These are phyloP conservation scores for Leuciscus idus DNA, from an alignment of 2,113 vertebrate species.

Conservation along the genomic window DNA sequence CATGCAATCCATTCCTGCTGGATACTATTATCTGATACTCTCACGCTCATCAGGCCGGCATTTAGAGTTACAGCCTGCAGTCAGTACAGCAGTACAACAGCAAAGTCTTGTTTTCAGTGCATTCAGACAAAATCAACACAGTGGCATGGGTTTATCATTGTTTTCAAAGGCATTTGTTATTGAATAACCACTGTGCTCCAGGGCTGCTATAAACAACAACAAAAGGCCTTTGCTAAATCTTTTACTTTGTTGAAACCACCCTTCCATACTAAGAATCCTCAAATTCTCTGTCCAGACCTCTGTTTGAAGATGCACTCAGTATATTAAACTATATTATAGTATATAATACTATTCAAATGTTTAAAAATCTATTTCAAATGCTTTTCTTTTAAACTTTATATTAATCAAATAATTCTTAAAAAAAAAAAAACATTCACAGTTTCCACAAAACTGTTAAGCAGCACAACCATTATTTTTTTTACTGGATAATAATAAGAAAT, in stretches of 20 bases:
- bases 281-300: background rate
- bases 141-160: conserved; percentile 10
- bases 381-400: too few species aligned
- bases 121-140: conserved; percentile 21
- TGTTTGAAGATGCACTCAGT: background rate
- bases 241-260: background rate
- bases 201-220: conserved; percentile 1
- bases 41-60: background rate
- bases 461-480: background rate
- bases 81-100: background rate
- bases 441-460: background rate
- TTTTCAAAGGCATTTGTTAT: conserved; percentile 1
- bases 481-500: background rate
- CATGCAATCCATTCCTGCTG: conserved; percentile 6
- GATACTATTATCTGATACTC: conserved; percentile 10
- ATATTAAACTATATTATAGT: too few species aligned
- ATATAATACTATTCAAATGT: too few species aligned
- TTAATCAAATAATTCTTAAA: too few species aligned
- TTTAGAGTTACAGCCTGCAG: conserved; percentile 3
- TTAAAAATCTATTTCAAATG: too few species aligned
- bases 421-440: background rate
- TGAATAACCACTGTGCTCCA: conserved; percentile 17
- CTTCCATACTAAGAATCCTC: background rate
- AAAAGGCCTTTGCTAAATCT: background rate
- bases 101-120: background rate